These are phyloP conservation scores for Loris lydekkerianus DNA, from an alignment of 2,797 vertebrate genomes.

Conservation along the genomic window DNA sequence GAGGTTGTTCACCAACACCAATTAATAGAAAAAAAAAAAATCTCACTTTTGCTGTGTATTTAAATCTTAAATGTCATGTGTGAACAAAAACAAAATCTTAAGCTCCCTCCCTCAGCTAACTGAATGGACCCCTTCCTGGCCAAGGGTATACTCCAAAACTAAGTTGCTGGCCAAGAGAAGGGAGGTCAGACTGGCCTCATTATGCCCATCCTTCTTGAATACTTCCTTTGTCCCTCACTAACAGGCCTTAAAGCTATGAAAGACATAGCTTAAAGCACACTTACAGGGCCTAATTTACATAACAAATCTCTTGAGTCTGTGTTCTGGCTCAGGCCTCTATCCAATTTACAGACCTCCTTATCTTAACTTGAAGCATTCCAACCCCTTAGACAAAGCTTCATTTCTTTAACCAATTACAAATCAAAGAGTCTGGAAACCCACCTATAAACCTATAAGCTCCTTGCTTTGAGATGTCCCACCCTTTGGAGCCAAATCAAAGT, in stretches of 20 bases:
- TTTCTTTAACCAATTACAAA: background rate
- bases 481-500: background rate
- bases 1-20: background rate
- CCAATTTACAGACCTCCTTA: background rate
- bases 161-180: background rate
- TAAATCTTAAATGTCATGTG: conserved; percentile 9
- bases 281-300: background rate
- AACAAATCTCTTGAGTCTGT: background rate
- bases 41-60: conserved; percentile 1
- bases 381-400: background rate
- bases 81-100: background rate
- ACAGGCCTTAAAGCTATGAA: background rate
- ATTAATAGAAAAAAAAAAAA: background rate
- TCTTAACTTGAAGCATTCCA: background rate
- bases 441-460: background rate
- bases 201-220: background rate
- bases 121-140: background rate
- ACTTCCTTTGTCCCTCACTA: background rate
- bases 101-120: background rate
- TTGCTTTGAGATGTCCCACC: background rate
- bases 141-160: background rate
- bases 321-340: too few species aligned
- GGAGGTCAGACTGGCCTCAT: background rate
- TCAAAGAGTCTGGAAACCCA: background rate
- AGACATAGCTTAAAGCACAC: background rate